Evolutionary conservation across 1,140 invertebrate species (phyloP), one percentile per base, ranked within the genome.

Genomic region (Aphidius ervi): DNA sequence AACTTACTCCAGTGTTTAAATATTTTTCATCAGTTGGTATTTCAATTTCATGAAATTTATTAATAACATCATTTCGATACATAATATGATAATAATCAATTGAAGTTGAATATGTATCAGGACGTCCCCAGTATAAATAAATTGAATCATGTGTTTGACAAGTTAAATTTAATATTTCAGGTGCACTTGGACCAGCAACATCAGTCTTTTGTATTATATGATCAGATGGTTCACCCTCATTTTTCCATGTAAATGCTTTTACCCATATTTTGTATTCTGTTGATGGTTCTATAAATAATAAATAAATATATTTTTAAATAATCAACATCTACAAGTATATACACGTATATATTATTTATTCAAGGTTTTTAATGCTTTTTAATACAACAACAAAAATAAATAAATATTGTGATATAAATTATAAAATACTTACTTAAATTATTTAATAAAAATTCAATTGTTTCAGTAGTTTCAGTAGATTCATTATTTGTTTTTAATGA

Each of bases 221-320:
- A 64, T 88, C 85, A 7, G 91, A 93, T 37, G 85, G 79, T 65
- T 88, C 85, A 46, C 89, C 88, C 74, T 90, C 88, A 74, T 89
- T 82, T 71, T 86, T 87, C 69, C 79, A 81, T 7, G 88, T 90
- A 68, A 84, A 87, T 10, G 92, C 92, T 70, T 91, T 89, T 8
- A 94, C 87, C 85, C 87, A 93, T 65, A 96, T 87, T 74, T 88
- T 90, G 75, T 95, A 95, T 49, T 90, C 84, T 4, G 89, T 92
- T 70, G 86, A 88, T 23, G 93, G 88, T 70, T 86, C 90, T 6
- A 43, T 43, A 9, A 43, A 43, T 6, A 43, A 43, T 6, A 43
- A 43, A 9, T 43, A 9, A 43, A 43, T 6, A 43, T 6, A 43
- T 43, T 6, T 6, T 49, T 46, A 31, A 41, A 9, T 16, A 31